These are phyloP conservation scores for Dascyllus trimaculatus DNA, from an alignment of 2,113 vertebrate species.

Conservation along the genomic window DNA sequence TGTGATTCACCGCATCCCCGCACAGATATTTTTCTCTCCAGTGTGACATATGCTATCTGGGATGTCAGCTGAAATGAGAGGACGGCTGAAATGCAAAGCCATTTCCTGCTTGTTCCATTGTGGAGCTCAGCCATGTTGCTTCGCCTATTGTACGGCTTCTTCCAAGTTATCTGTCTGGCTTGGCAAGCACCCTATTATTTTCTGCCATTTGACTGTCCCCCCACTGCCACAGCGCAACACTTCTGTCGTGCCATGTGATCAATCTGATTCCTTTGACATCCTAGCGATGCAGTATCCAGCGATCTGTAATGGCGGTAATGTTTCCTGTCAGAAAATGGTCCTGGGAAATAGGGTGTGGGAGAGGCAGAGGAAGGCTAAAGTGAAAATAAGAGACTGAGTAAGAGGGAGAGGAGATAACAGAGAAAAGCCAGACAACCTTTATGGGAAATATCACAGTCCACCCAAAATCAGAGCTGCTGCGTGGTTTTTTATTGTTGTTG, in stretches of 20 bases:
- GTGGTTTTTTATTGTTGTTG: slow-evolving; percentile 46
- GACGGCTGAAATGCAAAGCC: slow-evolving; percentile 71
- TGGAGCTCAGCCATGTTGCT: slow-evolving; percentile 66
- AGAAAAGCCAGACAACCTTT: slow-evolving; percentile 57
- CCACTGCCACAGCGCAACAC: slow-evolving; percentile 70
- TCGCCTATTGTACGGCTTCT: slow-evolving; percentile 71
- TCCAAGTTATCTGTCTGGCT: slow-evolving; percentile 81
- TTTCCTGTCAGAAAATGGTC: slow-evolving; percentile 77
- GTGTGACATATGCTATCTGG: slow-evolving; percentile 67
- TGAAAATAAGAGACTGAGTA: slow-evolving; percentile 54
- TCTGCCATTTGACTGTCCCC: slow-evolving; percentile 80
- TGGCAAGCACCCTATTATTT: slow-evolving; percentile 79
- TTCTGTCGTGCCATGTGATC: slow-evolving; percentile 74
- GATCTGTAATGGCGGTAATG: slow-evolving; percentile 80
- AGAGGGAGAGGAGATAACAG: slow-evolving; percentile 50
- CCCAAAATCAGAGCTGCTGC: slow-evolving; percentile 35
- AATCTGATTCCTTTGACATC: slow-evolving; percentile 81
- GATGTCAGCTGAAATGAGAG: slow-evolving; percentile 74
- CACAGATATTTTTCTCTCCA: slow-evolving; percentile 63
- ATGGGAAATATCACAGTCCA: slow-evolving; percentile 60
- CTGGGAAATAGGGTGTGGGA: slow-evolving; percentile 50
- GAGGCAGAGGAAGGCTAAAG: slow-evolving; percentile 52
- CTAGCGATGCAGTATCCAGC: slow-evolving; percentile 66
- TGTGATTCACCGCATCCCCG: slow-evolving; percentile 51
- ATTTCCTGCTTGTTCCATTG: slow-evolving; percentile 76